Conservation (phyloP, 2,797 vertebrate species). For the Hydrolagus colliei region DNA sequence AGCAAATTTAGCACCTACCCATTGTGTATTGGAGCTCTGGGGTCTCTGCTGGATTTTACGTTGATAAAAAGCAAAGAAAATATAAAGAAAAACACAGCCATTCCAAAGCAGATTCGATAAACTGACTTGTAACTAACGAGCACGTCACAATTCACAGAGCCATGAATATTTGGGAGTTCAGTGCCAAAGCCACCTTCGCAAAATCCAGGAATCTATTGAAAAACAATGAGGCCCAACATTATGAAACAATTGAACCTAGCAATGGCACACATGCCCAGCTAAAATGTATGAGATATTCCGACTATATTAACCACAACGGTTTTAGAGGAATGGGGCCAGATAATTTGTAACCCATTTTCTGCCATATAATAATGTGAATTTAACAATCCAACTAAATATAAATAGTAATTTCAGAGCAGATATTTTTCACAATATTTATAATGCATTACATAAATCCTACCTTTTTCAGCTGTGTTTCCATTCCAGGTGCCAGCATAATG, state of each 20-base stretch:
- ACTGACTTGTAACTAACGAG: slow-evolving; percentile 85
- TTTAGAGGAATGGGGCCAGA: background rate
- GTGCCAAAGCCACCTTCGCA: slow-evolving; percentile 68
- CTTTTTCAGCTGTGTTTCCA: slow-evolving; percentile 72
- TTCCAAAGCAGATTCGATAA: slow-evolving; percentile 81
- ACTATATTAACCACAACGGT: background rate
- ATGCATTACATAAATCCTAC: slow-evolving; percentile 46
- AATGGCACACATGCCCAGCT: background rate
- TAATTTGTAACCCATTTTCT: background rate
- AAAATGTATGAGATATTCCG: no score
- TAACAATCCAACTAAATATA: background rate
- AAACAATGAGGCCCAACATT: slow-evolving; percentile 28
- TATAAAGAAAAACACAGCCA: slow-evolving; percentile 76
- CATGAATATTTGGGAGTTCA: slow-evolving; percentile 45
- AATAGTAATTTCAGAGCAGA: background rate
- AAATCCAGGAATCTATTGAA: slow-evolving; percentile 77
- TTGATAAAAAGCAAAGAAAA: slow-evolving; percentile 71
- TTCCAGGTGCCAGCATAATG: slow-evolving; percentile 72
- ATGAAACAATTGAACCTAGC: slow-evolving; percentile 4
- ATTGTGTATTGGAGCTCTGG: slow-evolving; percentile 77
- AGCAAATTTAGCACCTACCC: slow-evolving; percentile 57
- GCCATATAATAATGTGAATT: background rate
- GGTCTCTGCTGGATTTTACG: slow-evolving; percentile 77
- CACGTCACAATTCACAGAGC: slow-evolving; percentile 65
- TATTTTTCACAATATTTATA: background rate